Evolutionary conservation across 2,888 invertebrate genomes (phyloP), one percentile per base, ranked within the genome.

Genomic region (Torymus texanus): DNA sequence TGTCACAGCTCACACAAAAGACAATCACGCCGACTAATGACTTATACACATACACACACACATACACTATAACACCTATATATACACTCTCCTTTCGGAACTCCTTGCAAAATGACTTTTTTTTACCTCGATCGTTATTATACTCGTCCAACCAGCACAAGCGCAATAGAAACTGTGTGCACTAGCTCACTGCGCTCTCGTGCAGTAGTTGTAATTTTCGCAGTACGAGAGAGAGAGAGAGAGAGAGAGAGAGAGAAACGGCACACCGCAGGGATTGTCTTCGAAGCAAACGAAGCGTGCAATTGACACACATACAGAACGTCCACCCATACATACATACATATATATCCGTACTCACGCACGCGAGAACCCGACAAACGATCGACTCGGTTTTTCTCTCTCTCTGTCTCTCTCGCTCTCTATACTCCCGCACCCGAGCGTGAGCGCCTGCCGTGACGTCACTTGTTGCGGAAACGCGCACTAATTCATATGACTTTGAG

Each of bases 401-500:
- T 18, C 10, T 21, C 13, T n/a, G n/a, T n/a, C 51, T 67, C 8
- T 55, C 16, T 13, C 14, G 13, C 4, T 67, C n/a, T 68, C 56
- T 63, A 63, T 41, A 41, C 41, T 62, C 41, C 50, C 29, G 18
- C 58, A 65, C 59, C 61, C 78, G 78, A 83, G 83, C 41, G 78
- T 81, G 72, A 59, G 70, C 72, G 18, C 14, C 65, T 74, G 41
- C 41, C 41, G 82, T 86, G 88, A 88, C 86, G 87, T 89, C 88
- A 89, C 84, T 85, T 84, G 84, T 85, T 85, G 86, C 87, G 88
- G 88, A 88, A 88, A 87, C 84, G 86, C 85, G 86, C 41, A 41
- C 86, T 86, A 87, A 88, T 88, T 88, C 82, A 83, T 83, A 82
- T 76, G 81, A 81, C 79, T 79, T 77, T 71, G 67, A 81, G 81